Evolutionary conservation across 1,140 invertebrate species (phyloP), one percentile per base, ranked within the genome.

Genomic region (Drosophila mauritiana): DNA sequence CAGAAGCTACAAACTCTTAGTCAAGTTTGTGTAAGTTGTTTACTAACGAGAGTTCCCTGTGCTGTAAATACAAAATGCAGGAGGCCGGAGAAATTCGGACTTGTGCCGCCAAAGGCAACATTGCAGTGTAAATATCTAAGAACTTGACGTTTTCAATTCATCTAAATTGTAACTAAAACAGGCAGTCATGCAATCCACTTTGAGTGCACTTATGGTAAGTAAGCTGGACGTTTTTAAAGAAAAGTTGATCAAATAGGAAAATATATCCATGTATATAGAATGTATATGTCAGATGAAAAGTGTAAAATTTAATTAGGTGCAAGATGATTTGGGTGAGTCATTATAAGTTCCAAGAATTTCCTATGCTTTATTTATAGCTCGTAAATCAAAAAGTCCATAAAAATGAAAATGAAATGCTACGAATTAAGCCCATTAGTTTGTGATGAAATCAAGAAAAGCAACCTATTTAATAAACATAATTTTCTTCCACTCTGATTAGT

Each of bases 291-390:
- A 68, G 31, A 37, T 37, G n/a, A 59, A 20, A 4, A 17, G 17
- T 22, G 22, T 37, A 43, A 45, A n/a, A 12, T 65, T 65, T 68
- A 10, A 53, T 52, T 34, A 15, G 64, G 61, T 65, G 64, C 64
- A 39, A 52, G 27, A 45, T 65, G 64, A 65, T 64, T 68, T 65
- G 31, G 61, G 61, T 68, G 46, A 68, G 52, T 68, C 64, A 68
- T 68, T 52, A 17, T 3, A 8, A 36, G 40, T 17, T 27, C 61
- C 51, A 39, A n/a, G 59, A 59, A 62, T 65, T 36, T 36, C 37
- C 11, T 49, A 15, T 25, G 8, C 12, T n/a, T 13, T 11, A 25
- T 64, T 43, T 42, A 8, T 15, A 27, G 27, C 17, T 43, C 62
- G 31, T 63, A 27, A 62, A 61, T 45, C 27, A 20, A 2, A 20